Base-by-base conservation (phyloP, 2,888 invertebrate genomes). In the Drosophila prostipennis region DNA sequence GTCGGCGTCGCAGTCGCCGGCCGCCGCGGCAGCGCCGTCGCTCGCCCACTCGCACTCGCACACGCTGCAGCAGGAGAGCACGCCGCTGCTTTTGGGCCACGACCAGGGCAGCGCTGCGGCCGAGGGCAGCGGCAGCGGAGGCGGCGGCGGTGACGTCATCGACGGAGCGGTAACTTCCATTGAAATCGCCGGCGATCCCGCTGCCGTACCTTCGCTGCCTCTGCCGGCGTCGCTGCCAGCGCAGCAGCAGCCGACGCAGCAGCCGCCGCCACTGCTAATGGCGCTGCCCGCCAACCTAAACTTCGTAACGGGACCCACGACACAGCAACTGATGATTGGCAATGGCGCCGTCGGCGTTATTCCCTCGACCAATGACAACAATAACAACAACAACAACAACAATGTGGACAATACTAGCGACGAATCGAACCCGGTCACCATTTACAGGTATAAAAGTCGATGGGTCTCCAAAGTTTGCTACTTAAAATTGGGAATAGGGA, bases 381-480 rank as follows among this genome's bases (percentile, higher is more conserved):
- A 63, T 65, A 70, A 74, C 90, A 94, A 94, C 90, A 93, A 94
- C 91, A 94, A 93, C 92, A 95, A 94, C 92, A 95, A 94, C 90
- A 94, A 94, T 89, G 94, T 94, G 90, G 96, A 96, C 93, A 96
- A 96, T 94, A 95, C 94, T 92, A 96, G 96, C 94, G 96, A 96
- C 92, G 96, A 96, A 93, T 96, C 96, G 92, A 96, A 95, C 93
- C 95, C 96, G 92, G 95, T 96, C 93, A 96, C 96, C 86, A 96
- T 97, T 93, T 97, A 97, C 94, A 96, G 97, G 97, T 96, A 95
- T 90, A 26, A 29, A 16, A 1, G 16, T 39, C n/a, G 7, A 37
- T 3, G 7, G 37, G n/a, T 29, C 7, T 29, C 29, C 7, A 29
- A 29, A 7, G 29, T 29, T 29, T 26, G 2, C 26, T 5, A 26